These are phyloP conservation scores for Choreutis nemorana DNA, from an alignment of 2,888 invertebrate genomes.

Conservation along the genomic window DNA sequence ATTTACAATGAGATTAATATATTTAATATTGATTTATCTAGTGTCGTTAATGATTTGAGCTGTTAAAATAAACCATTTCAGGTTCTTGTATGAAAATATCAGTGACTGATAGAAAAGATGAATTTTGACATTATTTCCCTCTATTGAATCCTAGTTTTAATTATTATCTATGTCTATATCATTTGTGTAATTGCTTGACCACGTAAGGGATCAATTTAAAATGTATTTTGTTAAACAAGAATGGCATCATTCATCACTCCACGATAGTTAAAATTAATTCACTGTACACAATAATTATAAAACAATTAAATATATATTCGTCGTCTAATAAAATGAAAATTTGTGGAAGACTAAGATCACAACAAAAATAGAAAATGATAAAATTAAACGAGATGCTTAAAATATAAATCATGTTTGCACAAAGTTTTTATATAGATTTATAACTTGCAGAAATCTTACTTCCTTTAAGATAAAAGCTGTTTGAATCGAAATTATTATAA, in stretches of 20 bases:
- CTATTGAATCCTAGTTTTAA: constrained; percentile 16
- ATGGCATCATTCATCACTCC: constrained; percentile 29
- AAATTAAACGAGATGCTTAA: constrained; percentile 34
- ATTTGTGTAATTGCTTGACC: constrained; percentile 15
- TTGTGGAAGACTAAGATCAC: constrained; percentile 64
- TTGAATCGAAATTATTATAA: too few species aligned
- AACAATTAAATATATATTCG: constrained; percentile 41
- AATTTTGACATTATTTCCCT: constrained; percentile 11
- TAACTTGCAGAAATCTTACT: too few species aligned
- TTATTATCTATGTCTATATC: constrained; percentile 17
- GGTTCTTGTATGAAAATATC: constrained; percentile 13
- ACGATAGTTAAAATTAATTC: constrained; percentile 25
- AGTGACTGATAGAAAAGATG: constrained; percentile 18
- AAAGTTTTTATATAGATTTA: too few species aligned
- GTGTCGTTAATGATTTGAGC: constrained; percentile 61
- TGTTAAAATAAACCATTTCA: constrained; percentile 34
- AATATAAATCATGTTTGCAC: constrained; percentile 36
- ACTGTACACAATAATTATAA: constrained; percentile 36
- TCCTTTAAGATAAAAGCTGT: too few species aligned
- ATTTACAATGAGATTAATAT: constrained; percentile 62
- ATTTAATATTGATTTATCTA: constrained; percentile 59
- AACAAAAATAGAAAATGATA: constrained; percentile 58
- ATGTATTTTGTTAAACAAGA: constrained; percentile 20
- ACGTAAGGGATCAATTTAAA: too few species aligned
- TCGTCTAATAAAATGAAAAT: constrained; percentile 38